Evolutionary conservation across 2,888 invertebrate species (phyloP), one percentile per base, ranked within the genome.

Genomic region (Cephonodes hylas): DNA sequence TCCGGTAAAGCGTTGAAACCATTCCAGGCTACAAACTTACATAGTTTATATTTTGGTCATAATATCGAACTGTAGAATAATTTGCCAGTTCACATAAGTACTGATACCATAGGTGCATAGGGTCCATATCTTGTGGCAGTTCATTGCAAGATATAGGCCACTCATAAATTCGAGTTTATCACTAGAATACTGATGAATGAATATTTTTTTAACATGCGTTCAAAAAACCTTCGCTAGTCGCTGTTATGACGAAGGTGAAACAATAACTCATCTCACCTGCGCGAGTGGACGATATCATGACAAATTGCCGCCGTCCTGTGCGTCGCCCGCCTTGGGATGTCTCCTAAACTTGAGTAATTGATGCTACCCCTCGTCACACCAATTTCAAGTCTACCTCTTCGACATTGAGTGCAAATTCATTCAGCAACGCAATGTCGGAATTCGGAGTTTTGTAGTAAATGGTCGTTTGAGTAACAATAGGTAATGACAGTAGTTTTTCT

Each of bases 241-340:
- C n/a, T n/a, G 10, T 53, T 31, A 53, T 53, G 53, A 53, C 53
- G 18, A 20, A 10, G 6, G 25, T 15, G 23, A 15, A 4, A 25
- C 15, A 48, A n/a, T 48, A 25, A 25, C 6, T 70, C 67, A 67
- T 65, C 71, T 71, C 65, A 70, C 68, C 70, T 69, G 67, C 70
- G 58, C 63, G 42, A 59, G 44, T 31, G 48, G 57, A 57, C 48
- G 18, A 61, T 68, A 64, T 67, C 65, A 31, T 67, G 71, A 77
- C 72, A 78, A 76, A 79, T 79, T 75, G 69, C 64, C 65, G 61
- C 59, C 69, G 70, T 77, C 76, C 73, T 73, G 66, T 42, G 8
- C 13, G 27, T 18, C 10, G 3, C 18, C 48, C 10, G 48, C 68
- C 68, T 72, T 67, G 67, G 67, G 25, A 64, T 44, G 45, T 46